Evolutionary conservation across 35 echinoderm and acorn worm species (phyloP).

Genomic region (Apostichopus parvimensis): DNA sequence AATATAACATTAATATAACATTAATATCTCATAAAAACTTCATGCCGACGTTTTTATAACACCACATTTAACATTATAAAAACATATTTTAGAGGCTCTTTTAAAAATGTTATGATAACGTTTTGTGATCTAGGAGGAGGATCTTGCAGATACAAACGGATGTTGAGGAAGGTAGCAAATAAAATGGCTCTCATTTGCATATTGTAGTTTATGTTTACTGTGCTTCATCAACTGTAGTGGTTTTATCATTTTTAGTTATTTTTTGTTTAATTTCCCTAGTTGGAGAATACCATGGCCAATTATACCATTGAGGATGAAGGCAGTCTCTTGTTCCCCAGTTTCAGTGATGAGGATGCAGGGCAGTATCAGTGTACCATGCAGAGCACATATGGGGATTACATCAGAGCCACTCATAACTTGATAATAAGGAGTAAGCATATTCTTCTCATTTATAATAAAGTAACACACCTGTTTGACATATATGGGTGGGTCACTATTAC

Average conservation of each 20-base stretch:
- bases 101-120: too few species aligned
- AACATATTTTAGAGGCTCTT: too few species aligned
- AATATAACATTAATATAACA: too few species aligned
- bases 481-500: neutral
- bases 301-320: constrained; percentile 10
- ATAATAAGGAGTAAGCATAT: neutral
- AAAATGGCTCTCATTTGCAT: too few species aligned
- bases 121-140: too few species aligned
- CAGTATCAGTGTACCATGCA: constrained; percentile 19
- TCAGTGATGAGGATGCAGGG: constrained; percentile 1
- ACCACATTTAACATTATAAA: too few species aligned
- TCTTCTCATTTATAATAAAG: neutral
- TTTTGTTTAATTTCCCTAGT: neutral
- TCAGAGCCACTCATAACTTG: neutral
- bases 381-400: constrained; percentile 1
- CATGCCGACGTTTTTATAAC: too few species aligned
- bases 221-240: neutral
- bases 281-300: neutral
- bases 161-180: neutral
- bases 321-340: neutral
- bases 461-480: too few species aligned
- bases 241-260: neutral
- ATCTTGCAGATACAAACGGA: neutral
- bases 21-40: too few species aligned
- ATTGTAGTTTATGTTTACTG: too few species aligned